A percentile compares a stretch with the other conserved stretches of the same genome.
Evolutionary conservation across 2,797 vertebrate species (phyloP).

Genomic region (Otolemur crassicaudatus): DNA sequence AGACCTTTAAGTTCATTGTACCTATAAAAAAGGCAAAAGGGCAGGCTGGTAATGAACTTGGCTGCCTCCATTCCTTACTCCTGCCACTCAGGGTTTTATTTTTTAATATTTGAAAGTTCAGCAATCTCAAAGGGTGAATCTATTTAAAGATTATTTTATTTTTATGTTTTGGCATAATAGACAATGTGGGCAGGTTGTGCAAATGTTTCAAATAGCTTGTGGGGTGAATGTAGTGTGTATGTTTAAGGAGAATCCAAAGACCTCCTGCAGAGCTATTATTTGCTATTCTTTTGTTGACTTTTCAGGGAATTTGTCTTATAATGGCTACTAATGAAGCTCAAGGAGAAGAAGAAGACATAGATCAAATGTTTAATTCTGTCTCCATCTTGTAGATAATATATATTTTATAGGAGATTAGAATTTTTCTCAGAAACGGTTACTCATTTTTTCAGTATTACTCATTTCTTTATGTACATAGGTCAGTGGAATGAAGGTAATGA

Average conservation of each 20-base stretch:
- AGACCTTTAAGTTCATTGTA: constrained; percentile 54
- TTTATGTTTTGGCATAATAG: constrained; percentile 42
- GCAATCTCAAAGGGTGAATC: constrained; percentile 34
- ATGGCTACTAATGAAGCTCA: background rate
- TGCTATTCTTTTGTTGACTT: constrained; percentile 31
- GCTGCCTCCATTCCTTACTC: background rate
- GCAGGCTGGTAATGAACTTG: constrained; percentile 12
- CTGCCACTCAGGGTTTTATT: constrained; percentile 5
- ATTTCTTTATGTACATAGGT: background rate
- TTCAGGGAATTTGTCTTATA: constrained; percentile 23
- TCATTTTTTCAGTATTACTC: background rate
- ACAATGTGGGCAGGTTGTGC: background rate
- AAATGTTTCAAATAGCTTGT: constrained; percentile 14
- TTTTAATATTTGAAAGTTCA: constrained; percentile 57
- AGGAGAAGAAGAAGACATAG: background rate
- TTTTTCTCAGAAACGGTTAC: background rate
- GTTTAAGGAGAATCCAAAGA: background rate
- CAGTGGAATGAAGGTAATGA: background rate
- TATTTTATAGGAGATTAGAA: constrained; percentile 35
- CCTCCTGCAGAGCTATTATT: background rate
- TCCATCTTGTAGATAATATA: background rate
- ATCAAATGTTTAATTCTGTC: background rate
- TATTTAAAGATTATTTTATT: constrained; percentile 47
- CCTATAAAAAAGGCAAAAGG: background rate
- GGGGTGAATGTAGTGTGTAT: too few species aligned